A percentile compares a stretch with the other conserved stretches of the same genome.
Conservation (phyloP, 92 coral and sea anemone species). For the Epizoanthus rinbou region DNA sequence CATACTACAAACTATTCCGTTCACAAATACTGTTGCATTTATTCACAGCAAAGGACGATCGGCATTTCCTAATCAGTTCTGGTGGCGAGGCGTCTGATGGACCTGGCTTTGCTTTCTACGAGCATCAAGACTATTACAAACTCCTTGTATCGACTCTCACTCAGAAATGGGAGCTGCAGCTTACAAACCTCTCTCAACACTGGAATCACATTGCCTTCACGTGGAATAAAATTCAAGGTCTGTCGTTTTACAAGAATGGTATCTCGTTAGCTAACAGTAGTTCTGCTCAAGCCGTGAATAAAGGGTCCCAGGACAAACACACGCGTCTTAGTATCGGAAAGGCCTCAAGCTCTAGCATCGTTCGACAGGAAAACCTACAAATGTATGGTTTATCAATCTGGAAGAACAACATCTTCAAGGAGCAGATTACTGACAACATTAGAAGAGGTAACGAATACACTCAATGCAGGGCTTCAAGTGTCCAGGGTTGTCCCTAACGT, state of each 20-base stretch:
- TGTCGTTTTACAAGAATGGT: slow-evolving; percentile 19
- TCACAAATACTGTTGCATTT: neutral
- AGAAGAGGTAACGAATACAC: neutral
- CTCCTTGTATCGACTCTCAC: neutral
- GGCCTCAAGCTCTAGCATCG: neutral
- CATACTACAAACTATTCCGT: no score
- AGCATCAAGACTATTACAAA: slow-evolving; percentile 1
- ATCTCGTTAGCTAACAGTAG: neutral
- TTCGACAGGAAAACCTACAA: slow-evolving; percentile 7
- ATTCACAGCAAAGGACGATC: slow-evolving; percentile 19
- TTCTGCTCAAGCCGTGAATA: neutral
- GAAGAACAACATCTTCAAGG: slow-evolving; percentile 2
- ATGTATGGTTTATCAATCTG: slow-evolving; percentile 32
- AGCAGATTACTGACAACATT: slow-evolving; percentile 17
- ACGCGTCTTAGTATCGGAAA: slow-evolving; percentile 20
- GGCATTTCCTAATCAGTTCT: slow-evolving; percentile 9
- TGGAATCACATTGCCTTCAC: slow-evolving; percentile 35
- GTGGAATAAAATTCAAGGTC: slow-evolving; percentile 21
- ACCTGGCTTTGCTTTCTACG: slow-evolving; percentile 11
- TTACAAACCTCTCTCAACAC: neutral
- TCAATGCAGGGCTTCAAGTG: no score
- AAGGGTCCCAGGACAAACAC: neutral
- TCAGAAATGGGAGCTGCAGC: slow-evolving; percentile 21
- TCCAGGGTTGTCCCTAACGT: no score
- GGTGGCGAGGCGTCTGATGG: slow-evolving; percentile 1